Evolutionary conservation across 1,140 invertebrate genomes (phyloP), one percentile per base, ranked within the genome.

Genomic region (Diachasmimorpha longicaudata): DNA sequence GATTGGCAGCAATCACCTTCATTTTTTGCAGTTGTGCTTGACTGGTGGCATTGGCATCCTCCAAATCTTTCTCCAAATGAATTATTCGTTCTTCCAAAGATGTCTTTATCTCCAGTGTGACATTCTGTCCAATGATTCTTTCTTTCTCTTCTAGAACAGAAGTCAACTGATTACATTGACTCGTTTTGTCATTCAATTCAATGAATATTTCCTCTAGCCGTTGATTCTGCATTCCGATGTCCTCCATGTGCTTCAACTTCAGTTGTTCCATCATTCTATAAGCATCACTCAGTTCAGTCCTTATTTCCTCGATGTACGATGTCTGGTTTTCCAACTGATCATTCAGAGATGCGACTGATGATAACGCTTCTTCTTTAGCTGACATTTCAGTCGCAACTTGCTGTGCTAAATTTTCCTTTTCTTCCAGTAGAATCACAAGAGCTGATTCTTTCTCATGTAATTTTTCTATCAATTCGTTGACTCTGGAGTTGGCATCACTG

Each of bases 1-100:
- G 88, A 80, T 92, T 94, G 0, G 92, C 88, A 2, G 93, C 94
- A 78, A 93, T 92, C 78, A 94, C 94, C 79, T 95, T 95, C 83
- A 95, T 91, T 85, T 95, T 95, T 70, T 95, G 93, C 25, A 93
- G 81, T 70, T 86, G 87, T 3, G 72, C 70, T 55, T 85, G 82
- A 1, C 79, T 72, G 9, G 85, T 87, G 0, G 78, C 74, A 6
- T 82, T 80, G 0, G 81, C 77, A 21, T 84, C 80, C 0, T 55
- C n/a, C 23, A 72, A 72, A 42, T 72, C 25, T 19, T 44, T 58
- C 21, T 58, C 37, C n/a, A 72, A 36, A 2, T 9, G 13, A 37
- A 19, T 4, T 14, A 72, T 44, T 42, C 19, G 36, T 42, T 48
- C 9, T 39, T 68, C 66, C 11, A 37, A 37, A 4, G 25, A 36